Conservation (phyloP, 1,140 invertebrate genomes). For the Coptotermes formosanus region DNA sequence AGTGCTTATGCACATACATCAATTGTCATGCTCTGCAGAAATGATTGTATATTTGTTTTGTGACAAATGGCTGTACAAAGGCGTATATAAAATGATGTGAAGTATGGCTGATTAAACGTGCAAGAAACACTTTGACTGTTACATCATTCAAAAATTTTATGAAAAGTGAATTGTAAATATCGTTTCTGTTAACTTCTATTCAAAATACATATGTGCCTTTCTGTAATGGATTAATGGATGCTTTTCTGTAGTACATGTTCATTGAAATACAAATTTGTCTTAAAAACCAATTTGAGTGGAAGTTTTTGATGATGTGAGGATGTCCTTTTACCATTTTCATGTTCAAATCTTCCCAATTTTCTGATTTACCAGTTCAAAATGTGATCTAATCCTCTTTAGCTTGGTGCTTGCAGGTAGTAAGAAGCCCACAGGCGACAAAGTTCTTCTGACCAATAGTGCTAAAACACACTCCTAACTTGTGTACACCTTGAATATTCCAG, state of each 20-base stretch:
- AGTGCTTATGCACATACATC: too few relatives aligned
- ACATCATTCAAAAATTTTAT: background rate
- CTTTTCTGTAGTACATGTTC: background rate
- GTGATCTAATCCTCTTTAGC: too few relatives aligned
- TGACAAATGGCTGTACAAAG: too few relatives aligned
- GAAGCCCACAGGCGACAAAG: background rate
- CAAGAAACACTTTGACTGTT: background rate
- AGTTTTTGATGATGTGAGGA: background rate
- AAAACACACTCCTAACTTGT: too few relatives aligned
- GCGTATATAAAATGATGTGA: too few relatives aligned
- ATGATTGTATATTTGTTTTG: too few relatives aligned
- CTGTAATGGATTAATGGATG: background rate
- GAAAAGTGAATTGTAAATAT: background rate
- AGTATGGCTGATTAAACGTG: too few relatives aligned
- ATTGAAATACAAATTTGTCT: background rate
- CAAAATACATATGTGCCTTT: background rate
- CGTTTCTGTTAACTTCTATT: background rate
- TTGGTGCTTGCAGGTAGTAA: background rate
- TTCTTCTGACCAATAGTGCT: too few relatives aligned
- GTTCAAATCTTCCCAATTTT: background rate
- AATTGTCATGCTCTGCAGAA: too few relatives aligned
- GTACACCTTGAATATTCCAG: too few relatives aligned
- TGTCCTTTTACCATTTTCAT: background rate
- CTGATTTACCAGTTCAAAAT: background rate
- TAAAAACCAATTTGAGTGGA: background rate